phyloP scores from a whole-genome alignment of 2,113 vertebrate genomes.

The Gobio gobio region DNA sequence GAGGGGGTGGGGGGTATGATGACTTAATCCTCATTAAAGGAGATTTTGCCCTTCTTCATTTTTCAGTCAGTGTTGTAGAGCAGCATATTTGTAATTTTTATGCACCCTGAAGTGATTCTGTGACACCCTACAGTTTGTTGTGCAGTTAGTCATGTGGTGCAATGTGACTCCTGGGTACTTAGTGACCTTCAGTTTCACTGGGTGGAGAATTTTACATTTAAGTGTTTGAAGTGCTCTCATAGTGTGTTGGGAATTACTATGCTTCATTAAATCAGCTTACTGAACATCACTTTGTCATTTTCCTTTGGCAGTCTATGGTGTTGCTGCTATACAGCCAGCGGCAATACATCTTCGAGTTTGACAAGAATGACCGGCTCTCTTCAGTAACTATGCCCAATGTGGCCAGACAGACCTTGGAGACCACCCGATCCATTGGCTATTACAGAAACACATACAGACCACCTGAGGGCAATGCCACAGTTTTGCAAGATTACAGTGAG shows the following conservation, averaged over 20 bases:
- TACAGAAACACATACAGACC: constrained; percentile 95
- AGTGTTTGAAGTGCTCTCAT: constrained; percentile 49
- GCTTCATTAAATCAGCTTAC: constrained; percentile 51
- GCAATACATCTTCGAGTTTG: constrained; percentile 98
- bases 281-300: constrained; percentile 37
- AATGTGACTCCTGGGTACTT: constrained; percentile 50
- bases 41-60: constrained; percentile 48
- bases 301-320: constrained; percentile 89
- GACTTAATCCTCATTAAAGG: constrained; percentile 44
- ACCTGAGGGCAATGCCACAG: constrained; percentile 90
- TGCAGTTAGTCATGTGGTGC: constrained; percentile 45
- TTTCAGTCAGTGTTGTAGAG: constrained; percentile 38
- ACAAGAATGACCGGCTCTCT: constrained; percentile 92
- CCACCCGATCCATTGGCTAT: constrained; percentile 93
- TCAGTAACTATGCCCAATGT: constrained; percentile 98
- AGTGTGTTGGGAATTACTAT: constrained; percentile 39
- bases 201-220: constrained; percentile 54
- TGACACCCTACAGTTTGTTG: constrained; percentile 52
- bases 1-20: constrained; percentile 11
- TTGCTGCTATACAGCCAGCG: constrained; percentile 95
- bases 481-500: constrained; percentile 96
- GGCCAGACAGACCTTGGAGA: constrained; percentile 92
- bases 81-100: constrained; percentile 51
- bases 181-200: constrained; percentile 50
- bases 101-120: constrained; percentile 47